A percentile compares a stretch with the other conserved stretches of the same genome.
These are phyloP conservation scores for Epizoanthus rinbou DNA, from an alignment of 92 coral and sea anemone species.

Conservation along the genomic window DNA sequence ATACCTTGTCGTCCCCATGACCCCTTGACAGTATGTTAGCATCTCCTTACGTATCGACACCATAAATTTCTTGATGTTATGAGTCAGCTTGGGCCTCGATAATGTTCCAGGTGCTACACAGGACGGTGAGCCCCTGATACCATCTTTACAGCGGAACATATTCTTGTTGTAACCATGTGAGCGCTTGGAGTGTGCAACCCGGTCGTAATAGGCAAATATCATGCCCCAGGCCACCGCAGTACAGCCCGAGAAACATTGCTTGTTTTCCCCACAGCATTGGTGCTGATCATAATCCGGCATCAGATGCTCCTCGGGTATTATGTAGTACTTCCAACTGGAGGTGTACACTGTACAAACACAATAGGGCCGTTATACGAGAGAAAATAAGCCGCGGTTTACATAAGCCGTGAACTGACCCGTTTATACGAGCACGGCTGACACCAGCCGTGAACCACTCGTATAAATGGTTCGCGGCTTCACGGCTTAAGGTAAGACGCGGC, in stretches of 20 bases:
- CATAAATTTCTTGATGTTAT: slow-evolving; percentile 26
- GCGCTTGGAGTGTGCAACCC: slow-evolving; percentile 36
- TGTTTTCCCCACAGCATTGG: slow-evolving; percentile 33
- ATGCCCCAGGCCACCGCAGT: slow-evolving; percentile 43
- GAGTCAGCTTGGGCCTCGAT: slow-evolving; percentile 30
- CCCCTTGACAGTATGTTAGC: slow-evolving; percentile 28
- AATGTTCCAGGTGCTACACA: slow-evolving; percentile 32
- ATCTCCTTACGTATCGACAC: slow-evolving; percentile 22
- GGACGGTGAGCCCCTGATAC: slow-evolving; percentile 21
- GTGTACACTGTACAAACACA: background rate
- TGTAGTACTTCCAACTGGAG: slow-evolving; percentile 34
- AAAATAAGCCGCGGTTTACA: too few species aligned
- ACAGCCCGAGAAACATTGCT: slow-evolving; percentile 33
- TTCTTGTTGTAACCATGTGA: slow-evolving; percentile 17
- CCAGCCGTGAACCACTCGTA: too few species aligned
- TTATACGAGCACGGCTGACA: too few species aligned
- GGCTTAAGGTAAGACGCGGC: too few species aligned
- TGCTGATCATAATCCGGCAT: slow-evolving; percentile 60
- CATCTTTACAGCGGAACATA: slow-evolving; percentile 40
- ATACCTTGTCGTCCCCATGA: slow-evolving; percentile 38
- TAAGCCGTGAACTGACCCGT: too few species aligned
- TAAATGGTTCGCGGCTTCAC: too few species aligned
- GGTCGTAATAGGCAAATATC: slow-evolving; percentile 44
- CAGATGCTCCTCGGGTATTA: slow-evolving; percentile 32
- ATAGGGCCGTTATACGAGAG: too few species aligned